These are phyloP conservation scores for Apodemus agrarius DNA, from an alignment of 2,797 vertebrate genomes.

Conservation along the genomic window DNA sequence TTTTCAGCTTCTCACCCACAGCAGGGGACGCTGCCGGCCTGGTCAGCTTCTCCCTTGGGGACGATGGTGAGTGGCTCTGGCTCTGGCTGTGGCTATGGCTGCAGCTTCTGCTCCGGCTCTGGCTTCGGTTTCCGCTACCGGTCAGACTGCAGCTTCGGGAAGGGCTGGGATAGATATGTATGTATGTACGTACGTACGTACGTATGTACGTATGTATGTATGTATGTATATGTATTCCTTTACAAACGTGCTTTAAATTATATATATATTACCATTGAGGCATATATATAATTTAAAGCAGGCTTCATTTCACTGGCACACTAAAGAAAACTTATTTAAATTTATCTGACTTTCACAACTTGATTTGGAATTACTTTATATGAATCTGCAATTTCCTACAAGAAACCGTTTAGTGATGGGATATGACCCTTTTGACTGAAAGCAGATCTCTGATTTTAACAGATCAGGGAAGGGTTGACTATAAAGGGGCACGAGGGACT, in stretches of 20 bases:
- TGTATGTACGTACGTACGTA: background rate
- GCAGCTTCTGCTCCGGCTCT: constrained; percentile 81
- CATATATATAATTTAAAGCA: background rate
- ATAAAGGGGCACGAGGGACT: background rate
- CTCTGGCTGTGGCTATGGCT: constrained; percentile 89
- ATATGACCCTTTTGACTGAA: background rate
- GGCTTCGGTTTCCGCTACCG: constrained; percentile 89
- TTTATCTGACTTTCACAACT: background rate
- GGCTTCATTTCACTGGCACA: background rate
- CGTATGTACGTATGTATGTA: too few species aligned
- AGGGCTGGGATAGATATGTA: constrained; percentile 73
- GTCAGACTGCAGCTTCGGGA: constrained; percentile 88
- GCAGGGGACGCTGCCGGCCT: constrained; percentile 87
- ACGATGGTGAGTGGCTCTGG: constrained; percentile 90
- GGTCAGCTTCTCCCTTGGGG: constrained; percentile 85
- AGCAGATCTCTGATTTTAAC: background rate
- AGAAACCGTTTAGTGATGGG: background rate
- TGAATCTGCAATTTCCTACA: background rate
- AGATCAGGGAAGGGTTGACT: background rate
- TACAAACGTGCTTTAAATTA: too few species aligned
- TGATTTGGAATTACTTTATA: background rate
- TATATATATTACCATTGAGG: too few species aligned
- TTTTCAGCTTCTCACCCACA: constrained; percentile 96
- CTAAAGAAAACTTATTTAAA: background rate
- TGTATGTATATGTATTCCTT: too few species aligned